A percentile compares a stretch with the other conserved stretches of the same genome.
These are phyloP conservation scores for Myxocyprinus asiaticus DNA, from an alignment of 2,113 vertebrate species.

Conservation along the genomic window DNA sequence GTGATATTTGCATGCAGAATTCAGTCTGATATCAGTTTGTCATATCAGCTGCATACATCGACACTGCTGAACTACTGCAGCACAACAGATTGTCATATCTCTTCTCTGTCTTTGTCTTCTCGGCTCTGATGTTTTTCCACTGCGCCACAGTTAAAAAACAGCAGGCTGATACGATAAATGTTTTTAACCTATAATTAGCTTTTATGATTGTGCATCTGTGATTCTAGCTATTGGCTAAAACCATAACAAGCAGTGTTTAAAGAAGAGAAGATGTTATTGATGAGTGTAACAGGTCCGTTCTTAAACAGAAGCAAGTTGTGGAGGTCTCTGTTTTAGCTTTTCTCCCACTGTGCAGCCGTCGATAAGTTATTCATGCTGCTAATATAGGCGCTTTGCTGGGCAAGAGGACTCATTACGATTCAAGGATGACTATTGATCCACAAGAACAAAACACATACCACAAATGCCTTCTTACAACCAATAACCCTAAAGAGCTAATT, in stretches of 20 bases:
- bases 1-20: constrained; percentile 3
- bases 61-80: neutral
- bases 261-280: neutral
- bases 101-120: neutral
- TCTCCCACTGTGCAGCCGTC: constrained; percentile 54
- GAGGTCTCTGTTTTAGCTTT: constrained; percentile 31
- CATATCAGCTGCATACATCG: neutral
- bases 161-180: neutral
- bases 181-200: constrained; percentile 8
- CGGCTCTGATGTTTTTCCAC: neutral
- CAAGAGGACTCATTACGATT: constrained; percentile 66
- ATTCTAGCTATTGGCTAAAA: neutral
- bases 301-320: constrained; percentile 3
- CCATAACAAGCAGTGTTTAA: constrained; percentile 1
- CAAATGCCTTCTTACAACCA: neutral
- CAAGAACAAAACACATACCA: constrained; percentile 48
- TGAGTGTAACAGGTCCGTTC: neutral
- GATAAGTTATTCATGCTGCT: constrained; percentile 71
- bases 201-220: neutral
- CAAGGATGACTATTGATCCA: constrained; percentile 65
- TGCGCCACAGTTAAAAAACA: neutral
- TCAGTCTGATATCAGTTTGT: neutral
- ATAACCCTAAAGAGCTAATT: too few species aligned
- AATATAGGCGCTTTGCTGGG: constrained; percentile 63
- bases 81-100: neutral